Conservation (phyloP, 2,888 invertebrate species). For the Ditylenchus weischeri region DNA sequence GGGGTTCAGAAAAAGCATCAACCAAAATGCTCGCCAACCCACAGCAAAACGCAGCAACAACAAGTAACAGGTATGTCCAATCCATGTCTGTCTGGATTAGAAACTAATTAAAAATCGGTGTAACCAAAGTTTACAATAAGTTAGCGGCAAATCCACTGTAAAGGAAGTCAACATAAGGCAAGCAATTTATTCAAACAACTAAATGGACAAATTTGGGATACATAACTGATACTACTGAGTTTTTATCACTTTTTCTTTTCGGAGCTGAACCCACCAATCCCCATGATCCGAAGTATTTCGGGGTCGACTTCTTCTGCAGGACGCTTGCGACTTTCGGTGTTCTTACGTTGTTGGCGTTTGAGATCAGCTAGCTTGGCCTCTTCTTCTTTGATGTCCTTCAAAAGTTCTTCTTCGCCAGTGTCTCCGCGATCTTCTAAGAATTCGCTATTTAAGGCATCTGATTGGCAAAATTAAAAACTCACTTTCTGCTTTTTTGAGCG, state of each 20-base stretch:
- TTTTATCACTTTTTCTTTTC: constrained; percentile 41
- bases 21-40: neutral
- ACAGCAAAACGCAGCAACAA: neutral
- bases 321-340: constrained; percentile 30
- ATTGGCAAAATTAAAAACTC: too few species aligned
- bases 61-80: neutral
- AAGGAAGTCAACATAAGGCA: too few species aligned
- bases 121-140: too few species aligned
- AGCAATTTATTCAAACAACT: too few species aligned
- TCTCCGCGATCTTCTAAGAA: constrained; percentile 59
- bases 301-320: constrained; percentile 61
- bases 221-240: too few species aligned
- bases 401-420: constrained; percentile 83
- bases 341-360: constrained; percentile 63
- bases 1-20: neutral
- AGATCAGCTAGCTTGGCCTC: constrained; percentile 88
- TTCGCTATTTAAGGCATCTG: neutral
- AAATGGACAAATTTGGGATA: too few species aligned
- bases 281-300: constrained; percentile 88
- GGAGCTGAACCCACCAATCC: constrained; percentile 80
- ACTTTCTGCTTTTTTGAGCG: constrained; percentile 80
- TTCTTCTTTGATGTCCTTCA: constrained; percentile 64
- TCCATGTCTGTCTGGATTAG: neutral
- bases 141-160: neutral
- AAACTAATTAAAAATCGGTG: too few species aligned